Evolutionary conservation across 2,888 invertebrate genomes (phyloP).

Genomic region (Folsomia candida): DNA sequence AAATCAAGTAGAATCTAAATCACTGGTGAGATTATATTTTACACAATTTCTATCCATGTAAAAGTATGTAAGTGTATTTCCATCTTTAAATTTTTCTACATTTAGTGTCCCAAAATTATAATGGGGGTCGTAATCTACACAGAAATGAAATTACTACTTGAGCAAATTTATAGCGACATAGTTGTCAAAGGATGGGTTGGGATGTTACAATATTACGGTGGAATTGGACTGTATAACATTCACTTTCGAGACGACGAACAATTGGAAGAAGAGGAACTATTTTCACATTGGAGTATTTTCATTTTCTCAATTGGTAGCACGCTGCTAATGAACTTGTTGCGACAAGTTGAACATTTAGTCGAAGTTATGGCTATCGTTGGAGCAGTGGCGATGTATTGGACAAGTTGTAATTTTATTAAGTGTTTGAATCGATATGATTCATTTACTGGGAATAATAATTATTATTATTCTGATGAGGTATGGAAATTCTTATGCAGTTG

Average conservation of each 20-base stretch:
- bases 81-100: too few species aligned
- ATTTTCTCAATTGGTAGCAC: background rate
- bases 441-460: too few species aligned
- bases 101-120: too few species aligned
- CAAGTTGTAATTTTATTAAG: too few species aligned
- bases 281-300: background rate
- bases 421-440: too few species aligned
- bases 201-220: background rate
- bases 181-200: background rate
- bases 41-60: too few species aligned
- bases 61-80: too few species aligned
- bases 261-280: background rate
- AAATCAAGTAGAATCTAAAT: too few species aligned
- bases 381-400: background rate
- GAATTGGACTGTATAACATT: background rate
- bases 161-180: background rate
- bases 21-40: too few species aligned
- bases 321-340: background rate
- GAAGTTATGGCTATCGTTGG: background rate
- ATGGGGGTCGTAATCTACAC: background rate
- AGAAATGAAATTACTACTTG: background rate
- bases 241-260: background rate
- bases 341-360: background rate
- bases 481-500: too few species aligned
- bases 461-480: too few species aligned